These are phyloP conservation scores for Harmothoe impar DNA, from an alignment of 2,888 invertebrate species.

Conservation along the genomic window DNA sequence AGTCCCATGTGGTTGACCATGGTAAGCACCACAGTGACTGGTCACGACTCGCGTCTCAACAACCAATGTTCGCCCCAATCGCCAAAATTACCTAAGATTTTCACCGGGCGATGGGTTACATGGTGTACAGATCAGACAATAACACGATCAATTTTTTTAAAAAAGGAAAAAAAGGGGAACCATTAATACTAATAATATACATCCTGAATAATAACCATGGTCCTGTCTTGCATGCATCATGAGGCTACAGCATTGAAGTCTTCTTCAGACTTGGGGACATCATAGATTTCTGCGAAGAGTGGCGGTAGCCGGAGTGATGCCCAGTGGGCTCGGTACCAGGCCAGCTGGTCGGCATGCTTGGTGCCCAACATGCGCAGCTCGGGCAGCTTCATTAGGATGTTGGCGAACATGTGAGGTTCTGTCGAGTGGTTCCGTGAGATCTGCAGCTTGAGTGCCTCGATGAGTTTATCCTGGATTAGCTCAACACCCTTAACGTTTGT, in stretches of 20 bases:
- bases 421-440: slow-evolving; percentile 87
- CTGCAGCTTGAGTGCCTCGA: slow-evolving; percentile 93
- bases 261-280: slow-evolving; percentile 86
- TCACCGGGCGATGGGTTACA: background rate
- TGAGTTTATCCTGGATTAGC: slow-evolving; percentile 90
- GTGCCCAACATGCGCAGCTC: slow-evolving; percentile 92
- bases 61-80: background rate
- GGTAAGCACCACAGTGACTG: slow-evolving; percentile 11
- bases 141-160: too few relatives aligned
- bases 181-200: too few relatives aligned
- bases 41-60: background rate
- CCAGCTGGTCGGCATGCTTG: slow-evolving; percentile 90
- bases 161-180: too few relatives aligned
- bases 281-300: slow-evolving; percentile 97
- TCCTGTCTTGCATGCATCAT: background rate
- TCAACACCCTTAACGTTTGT: slow-evolving; percentile 91
- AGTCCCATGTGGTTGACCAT: background rate
- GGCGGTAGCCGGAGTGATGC: slow-evolving; percentile 90
- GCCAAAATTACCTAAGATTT: slow-evolving; percentile 8
- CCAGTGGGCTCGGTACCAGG: slow-evolving; percentile 95
- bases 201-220: too few relatives aligned
- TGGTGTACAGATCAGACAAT: too few relatives aligned
- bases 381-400: slow-evolving; percentile 87
- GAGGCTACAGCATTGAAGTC: slow-evolving; percentile 58
- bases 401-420: slow-evolving; percentile 86